A percentile compares a stretch with the other conserved stretches of the same genome.
Conservation (phyloP, 2,797 vertebrate species). For the Sphaeramia orbicularis region DNA sequence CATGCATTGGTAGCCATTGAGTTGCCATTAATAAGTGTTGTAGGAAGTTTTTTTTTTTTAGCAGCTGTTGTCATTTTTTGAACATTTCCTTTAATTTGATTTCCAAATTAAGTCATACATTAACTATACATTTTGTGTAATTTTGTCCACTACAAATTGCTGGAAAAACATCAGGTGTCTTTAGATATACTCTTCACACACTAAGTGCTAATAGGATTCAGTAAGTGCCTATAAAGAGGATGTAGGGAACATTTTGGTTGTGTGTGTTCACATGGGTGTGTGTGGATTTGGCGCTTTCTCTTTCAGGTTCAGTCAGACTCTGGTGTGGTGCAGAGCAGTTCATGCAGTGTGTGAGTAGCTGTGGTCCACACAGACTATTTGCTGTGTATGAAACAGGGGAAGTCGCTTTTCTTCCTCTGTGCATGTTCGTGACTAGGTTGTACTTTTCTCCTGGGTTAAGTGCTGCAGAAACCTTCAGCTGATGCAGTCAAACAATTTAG, state of each 20-base stretch:
- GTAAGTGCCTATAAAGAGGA: slow-evolving; percentile 45
- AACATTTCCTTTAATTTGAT: too few relatives aligned
- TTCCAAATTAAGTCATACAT: too few relatives aligned
- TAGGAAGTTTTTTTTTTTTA: too few relatives aligned
- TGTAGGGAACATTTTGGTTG: slow-evolving; percentile 31
- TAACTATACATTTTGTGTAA: not conserved
- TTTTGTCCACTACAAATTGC: slow-evolving; percentile 37
- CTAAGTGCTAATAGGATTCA: slow-evolving; percentile 63
- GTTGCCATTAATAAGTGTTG: too few relatives aligned
- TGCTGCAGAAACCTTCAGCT: slow-evolving; percentile 24
- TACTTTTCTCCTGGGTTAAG: slow-evolving; percentile 12
- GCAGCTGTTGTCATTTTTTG: too few relatives aligned
- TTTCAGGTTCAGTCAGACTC: slow-evolving; percentile 57
- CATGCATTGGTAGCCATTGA: too few relatives aligned
- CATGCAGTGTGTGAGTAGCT: slow-evolving; percentile 38
- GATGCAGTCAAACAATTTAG: not conserved
- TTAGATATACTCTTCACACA: slow-evolving; percentile 46
- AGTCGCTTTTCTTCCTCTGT: slow-evolving; percentile 74
- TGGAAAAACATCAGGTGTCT: slow-evolving; percentile 10
- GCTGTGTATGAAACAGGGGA: slow-evolving; percentile 64
- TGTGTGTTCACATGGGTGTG: slow-evolving; percentile 13
- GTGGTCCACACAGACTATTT: slow-evolving; percentile 47
- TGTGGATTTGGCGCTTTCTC: slow-evolving; percentile 42
- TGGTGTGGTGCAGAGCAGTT: slow-evolving; percentile 33
- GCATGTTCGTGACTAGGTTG: not conserved